A percentile compares a stretch with the other conserved stretches of the same genome.
These are phyloP conservation scores for Xenopus petersii DNA, from an alignment of 2,797 vertebrate genomes.

Conservation along the genomic window DNA sequence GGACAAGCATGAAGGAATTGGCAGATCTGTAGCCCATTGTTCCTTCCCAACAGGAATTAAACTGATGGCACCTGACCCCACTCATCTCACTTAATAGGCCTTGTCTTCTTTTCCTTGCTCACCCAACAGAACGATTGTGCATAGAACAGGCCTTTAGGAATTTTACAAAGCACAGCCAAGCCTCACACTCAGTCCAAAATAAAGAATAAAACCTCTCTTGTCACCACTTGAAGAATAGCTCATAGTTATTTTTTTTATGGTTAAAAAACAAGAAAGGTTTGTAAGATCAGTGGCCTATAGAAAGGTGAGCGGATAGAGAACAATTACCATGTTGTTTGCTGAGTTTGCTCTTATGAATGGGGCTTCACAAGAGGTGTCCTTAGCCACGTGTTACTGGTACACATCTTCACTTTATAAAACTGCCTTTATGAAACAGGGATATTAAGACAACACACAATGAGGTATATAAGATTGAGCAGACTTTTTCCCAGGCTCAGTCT, in stretches of 20 bases:
- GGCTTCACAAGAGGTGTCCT: conserved; percentile 70
- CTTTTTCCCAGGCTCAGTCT: conserved; percentile 52
- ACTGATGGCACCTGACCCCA: conserved; percentile 7
- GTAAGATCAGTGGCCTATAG: conserved; percentile 57
- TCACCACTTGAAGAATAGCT: conserved; percentile 56
- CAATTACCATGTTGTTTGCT: conserved; percentile 67
- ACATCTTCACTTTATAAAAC: conserved; percentile 61
- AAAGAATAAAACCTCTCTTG: conserved; percentile 55
- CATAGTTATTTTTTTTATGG: conserved; percentile 44
- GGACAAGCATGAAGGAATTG: not conserved
- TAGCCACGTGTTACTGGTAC: conserved; percentile 59
- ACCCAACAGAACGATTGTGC: not conserved
- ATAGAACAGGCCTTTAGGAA: conserved; percentile 63
- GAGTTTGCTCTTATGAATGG: conserved; percentile 62
- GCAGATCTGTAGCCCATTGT: conserved; percentile 33
- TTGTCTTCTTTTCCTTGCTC: not conserved
- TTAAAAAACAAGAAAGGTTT: conserved; percentile 51
- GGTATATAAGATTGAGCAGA: conserved; percentile 59
- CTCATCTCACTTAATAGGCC: conserved; percentile 19
- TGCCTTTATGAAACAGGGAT: conserved; percentile 63
- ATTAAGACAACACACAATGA: conserved; percentile 58
- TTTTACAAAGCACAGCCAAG: conserved; percentile 63
- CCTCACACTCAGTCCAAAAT: conserved; percentile 54
- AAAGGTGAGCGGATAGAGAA: conserved; percentile 69
- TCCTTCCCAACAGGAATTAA: conserved; percentile 5